phyloP scores from a whole-genome alignment of 2,888 invertebrate species.

The Actias luna region DNA sequence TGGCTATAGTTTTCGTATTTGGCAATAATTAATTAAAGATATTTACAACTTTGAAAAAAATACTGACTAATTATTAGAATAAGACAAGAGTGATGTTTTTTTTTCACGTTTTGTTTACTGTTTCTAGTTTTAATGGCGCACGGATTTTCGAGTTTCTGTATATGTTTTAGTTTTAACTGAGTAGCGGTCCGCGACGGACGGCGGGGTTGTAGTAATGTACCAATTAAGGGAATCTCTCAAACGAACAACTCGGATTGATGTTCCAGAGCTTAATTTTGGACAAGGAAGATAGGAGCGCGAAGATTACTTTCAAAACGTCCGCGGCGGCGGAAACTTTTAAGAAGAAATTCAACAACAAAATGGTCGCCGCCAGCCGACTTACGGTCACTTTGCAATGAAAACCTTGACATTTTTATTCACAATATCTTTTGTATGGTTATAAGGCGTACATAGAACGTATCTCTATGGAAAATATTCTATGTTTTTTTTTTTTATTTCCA shows the following conservation, averaged over 20 bases:
- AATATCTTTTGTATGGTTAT: neutral
- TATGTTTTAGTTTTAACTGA: neutral
- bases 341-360: constrained; percentile 74
- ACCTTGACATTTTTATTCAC: neutral
- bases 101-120: neutral
- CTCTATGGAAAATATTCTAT: neutral
- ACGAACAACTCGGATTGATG: constrained; percentile 34
- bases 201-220: neutral
- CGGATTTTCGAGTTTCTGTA: neutral
- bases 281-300: constrained; percentile 66
- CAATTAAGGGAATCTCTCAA: constrained; percentile 1
- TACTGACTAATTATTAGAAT: neutral
- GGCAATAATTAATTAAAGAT: neutral
- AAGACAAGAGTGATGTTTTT: neutral
- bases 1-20: neutral
- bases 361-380: constrained; percentile 74
- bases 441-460: neutral
- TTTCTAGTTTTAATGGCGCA: neutral
- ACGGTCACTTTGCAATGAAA: constrained; percentile 49
- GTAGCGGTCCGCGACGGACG: neutral
- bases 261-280: constrained; percentile 75
- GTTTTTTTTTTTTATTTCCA: neutral
- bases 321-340: constrained; percentile 66
- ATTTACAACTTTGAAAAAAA: neutral
- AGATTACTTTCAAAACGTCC: constrained; percentile 63